phyloP scores from a whole-genome alignment of 2,113 vertebrate genomes.

The Gymnocephalus cernua region DNA sequence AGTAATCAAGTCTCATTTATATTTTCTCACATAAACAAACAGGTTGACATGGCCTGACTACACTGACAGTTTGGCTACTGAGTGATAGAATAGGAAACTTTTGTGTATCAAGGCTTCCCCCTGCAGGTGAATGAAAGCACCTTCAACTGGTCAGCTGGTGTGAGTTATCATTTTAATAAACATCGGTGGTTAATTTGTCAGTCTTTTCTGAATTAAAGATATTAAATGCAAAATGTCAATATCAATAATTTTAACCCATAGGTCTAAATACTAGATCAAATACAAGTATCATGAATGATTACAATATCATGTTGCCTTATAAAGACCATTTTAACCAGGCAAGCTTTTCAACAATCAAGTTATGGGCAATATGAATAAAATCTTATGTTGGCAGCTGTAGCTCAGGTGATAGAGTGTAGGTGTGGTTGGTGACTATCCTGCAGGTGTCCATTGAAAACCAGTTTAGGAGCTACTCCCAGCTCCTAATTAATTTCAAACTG shows the following conservation, averaged over 20 bases:
- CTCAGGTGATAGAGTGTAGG: neutral
- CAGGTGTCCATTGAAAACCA: neutral
- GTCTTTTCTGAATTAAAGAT: neutral
- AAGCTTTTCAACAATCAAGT: neutral
- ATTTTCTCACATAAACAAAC: neutral
- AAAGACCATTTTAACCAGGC: neutral
- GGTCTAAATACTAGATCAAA: neutral
- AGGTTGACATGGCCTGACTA: neutral
- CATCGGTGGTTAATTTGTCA: neutral
- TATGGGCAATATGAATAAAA: neutral
- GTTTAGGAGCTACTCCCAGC: neutral
- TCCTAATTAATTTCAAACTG: neutral
- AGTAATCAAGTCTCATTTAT: neutral
- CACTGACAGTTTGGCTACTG: neutral
- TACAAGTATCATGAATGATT: neutral
- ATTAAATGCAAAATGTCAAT: neutral
- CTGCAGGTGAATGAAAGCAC: slow-evolving; percentile 6
- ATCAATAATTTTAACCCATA: neutral
- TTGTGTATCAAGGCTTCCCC: neutral
- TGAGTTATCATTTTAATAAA: neutral
- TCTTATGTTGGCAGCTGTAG: neutral
- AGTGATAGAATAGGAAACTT: neutral
- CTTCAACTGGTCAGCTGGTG: neutral
- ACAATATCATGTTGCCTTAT: neutral
- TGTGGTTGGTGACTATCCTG: neutral